Conservation (phyloP, 2,113 vertebrate genomes). For the Pipa parva region DNA sequence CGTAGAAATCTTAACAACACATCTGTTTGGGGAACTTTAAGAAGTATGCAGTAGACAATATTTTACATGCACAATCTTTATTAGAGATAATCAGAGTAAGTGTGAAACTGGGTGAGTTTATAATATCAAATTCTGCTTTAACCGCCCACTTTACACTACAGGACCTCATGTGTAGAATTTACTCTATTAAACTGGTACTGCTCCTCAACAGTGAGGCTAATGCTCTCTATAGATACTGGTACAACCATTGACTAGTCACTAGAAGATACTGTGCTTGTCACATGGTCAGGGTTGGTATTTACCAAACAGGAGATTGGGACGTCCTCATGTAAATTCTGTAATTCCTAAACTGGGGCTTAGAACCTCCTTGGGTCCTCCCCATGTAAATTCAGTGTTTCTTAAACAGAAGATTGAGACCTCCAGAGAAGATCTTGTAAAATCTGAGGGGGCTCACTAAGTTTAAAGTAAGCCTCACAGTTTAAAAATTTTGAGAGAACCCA, state of each 20-base stretch:
- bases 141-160: constrained; percentile 20
- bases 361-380: too few species aligned
- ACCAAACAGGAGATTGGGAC: too few species aligned
- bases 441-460: too few species aligned
- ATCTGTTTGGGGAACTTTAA: not conserved
- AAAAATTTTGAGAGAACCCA: too few species aligned
- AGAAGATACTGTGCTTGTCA: not conserved
- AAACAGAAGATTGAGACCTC: too few species aligned
- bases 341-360: too few species aligned
- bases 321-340: too few species aligned
- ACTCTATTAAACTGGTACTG: not conserved
- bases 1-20: not conserved
- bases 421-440: too few species aligned
- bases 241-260: not conserved
- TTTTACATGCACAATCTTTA: constrained; percentile 7
- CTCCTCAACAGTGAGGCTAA: not conserved
- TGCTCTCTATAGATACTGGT: not conserved
- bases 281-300: too few species aligned
- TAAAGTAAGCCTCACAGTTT: too few species aligned
- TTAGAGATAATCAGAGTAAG: constrained; percentile 21
- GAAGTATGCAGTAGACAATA: constrained; percentile 5
- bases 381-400: too few species aligned
- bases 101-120: constrained; percentile 14
- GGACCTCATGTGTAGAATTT: constrained; percentile 21
- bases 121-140: constrained; percentile 32